A percentile compares a stretch with the other conserved stretches of the same genome.
Evolutionary conservation across 2,888 invertebrate genomes (phyloP).

Genomic region (Dysmachus trigonus): DNA sequence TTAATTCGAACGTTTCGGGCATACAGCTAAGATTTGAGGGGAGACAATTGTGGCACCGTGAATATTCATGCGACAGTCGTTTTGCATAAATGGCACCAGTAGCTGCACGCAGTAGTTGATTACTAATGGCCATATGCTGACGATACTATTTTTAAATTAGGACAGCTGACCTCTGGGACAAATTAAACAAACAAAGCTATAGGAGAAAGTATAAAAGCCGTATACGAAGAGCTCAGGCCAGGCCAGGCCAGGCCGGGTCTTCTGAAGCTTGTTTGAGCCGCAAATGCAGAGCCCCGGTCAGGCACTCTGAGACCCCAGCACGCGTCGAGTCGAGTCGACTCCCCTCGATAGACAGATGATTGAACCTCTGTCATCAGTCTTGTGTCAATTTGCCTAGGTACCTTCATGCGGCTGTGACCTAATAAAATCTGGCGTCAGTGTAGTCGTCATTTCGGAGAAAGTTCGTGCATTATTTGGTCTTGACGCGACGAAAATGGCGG

Average conservation of each 20-base stretch:
- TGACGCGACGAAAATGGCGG: constrained; percentile 6
- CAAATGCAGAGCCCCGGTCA: neutral
- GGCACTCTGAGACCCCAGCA: neutral
- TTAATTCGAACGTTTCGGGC: neutral
- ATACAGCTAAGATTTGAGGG: neutral
- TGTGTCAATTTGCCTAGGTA: constrained; percentile 14
- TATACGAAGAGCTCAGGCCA: too few relatives aligned
- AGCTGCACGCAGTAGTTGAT: neutral
- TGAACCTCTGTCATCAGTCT: constrained; percentile 1
- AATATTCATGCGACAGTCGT: neutral
- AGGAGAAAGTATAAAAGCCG: neutral
- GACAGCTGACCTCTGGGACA: constrained; percentile 6
- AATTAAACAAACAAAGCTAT: neutral
- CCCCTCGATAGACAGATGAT: neutral
- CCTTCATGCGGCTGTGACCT: constrained; percentile 17
- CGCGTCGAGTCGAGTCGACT: neutral
- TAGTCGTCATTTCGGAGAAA: constrained; percentile 24
- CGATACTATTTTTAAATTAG: neutral
- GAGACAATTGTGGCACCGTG: neutral
- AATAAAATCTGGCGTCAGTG: constrained; percentile 27
- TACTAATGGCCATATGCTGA: neutral
- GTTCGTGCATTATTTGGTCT: constrained; percentile 20
- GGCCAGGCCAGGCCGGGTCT: neutral
- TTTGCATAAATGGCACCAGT: neutral
- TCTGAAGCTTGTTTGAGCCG: neutral